Conservation (phyloP, 2,113 vertebrate species). For the Callocephalon fimbriatum region DNA sequence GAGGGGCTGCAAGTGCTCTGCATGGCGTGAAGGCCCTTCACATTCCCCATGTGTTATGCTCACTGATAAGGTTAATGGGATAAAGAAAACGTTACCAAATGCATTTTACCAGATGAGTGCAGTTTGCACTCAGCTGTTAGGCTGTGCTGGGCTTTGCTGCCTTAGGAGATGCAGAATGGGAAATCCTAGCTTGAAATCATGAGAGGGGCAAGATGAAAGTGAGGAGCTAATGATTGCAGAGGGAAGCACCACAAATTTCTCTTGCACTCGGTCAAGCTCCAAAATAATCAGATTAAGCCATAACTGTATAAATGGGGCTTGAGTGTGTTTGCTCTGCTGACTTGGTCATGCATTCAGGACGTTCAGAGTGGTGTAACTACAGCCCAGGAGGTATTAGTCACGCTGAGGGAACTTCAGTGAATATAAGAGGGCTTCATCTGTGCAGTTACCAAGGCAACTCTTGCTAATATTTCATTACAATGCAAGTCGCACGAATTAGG, state of each 20-base stretch:
- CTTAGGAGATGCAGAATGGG: not conserved
- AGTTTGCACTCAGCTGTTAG: constrained; percentile 26
- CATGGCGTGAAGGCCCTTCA: not conserved
- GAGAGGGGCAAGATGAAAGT: constrained; percentile 1
- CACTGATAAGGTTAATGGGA: constrained; percentile 16
- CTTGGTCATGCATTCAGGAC: constrained; percentile 50
- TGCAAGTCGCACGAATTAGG: constrained; percentile 46
- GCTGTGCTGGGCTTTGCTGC: not conserved
- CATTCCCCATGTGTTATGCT: not conserved
- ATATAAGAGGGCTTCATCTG: constrained; percentile 67
- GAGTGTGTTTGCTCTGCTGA: constrained; percentile 68
- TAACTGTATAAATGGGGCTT: constrained; percentile 58
- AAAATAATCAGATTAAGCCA: constrained; percentile 70
- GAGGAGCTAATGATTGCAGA: not conserved
- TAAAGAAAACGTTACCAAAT: constrained; percentile 20
- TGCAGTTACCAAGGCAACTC: constrained; percentile 76
- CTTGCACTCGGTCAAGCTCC: not conserved
- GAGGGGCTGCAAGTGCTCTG: not conserved
- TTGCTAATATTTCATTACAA: constrained; percentile 73
- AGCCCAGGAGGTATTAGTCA: constrained; percentile 68
- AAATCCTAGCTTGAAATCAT: not conserved
- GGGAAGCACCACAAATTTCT: not conserved
- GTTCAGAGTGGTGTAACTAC: constrained; percentile 37
- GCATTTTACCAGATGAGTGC: constrained; percentile 19
- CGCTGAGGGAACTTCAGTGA: constrained; percentile 57